Evolutionary conservation across 1,140 invertebrate genomes (phyloP).

Genomic region (Aphidius gifuensis): DNA sequence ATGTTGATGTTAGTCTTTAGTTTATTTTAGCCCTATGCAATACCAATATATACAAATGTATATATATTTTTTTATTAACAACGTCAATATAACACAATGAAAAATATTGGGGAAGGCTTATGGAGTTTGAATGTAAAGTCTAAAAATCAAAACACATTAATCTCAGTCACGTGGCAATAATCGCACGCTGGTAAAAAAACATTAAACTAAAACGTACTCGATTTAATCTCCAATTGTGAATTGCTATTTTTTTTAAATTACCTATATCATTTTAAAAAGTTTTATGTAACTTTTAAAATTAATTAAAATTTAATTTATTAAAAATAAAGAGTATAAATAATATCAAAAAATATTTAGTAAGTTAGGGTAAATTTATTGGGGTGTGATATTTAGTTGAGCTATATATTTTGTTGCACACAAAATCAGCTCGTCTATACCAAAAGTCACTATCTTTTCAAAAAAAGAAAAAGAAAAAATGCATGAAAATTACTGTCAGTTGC

Average conservation of each 20-base stretch:
- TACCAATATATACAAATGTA: neutral
- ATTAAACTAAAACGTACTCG: neutral
- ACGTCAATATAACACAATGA: conserved; percentile 11
- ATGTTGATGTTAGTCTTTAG: neutral
- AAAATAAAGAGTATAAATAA: conserved; percentile 22
- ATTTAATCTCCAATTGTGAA: too few relatives aligned
- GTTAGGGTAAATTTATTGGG: conserved; percentile 51
- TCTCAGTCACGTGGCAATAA: conserved; percentile 51
- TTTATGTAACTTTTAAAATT: too few relatives aligned
- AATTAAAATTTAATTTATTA: too few relatives aligned
- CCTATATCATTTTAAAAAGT: too few relatives aligned
- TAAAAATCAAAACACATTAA: conserved; percentile 59
- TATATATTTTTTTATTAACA: too few relatives aligned
- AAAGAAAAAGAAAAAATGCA: too few relatives aligned
- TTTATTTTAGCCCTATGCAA: neutral
- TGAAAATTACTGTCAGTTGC: too few relatives aligned
- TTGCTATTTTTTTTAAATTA: too few relatives aligned
- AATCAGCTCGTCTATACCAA: too few relatives aligned
- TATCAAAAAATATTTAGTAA: conserved; percentile 53
- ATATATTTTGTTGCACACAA: neutral
- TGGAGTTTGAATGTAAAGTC: conserved; percentile 44
- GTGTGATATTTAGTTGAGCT: conserved; percentile 44
- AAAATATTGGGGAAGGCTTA: conserved; percentile 35
- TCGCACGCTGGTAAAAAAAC: conserved; percentile 44
- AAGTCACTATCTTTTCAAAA: too few relatives aligned